phyloP scores from a whole-genome alignment of 2,113 vertebrate species.

The Oenanthe oenanthe region DNA sequence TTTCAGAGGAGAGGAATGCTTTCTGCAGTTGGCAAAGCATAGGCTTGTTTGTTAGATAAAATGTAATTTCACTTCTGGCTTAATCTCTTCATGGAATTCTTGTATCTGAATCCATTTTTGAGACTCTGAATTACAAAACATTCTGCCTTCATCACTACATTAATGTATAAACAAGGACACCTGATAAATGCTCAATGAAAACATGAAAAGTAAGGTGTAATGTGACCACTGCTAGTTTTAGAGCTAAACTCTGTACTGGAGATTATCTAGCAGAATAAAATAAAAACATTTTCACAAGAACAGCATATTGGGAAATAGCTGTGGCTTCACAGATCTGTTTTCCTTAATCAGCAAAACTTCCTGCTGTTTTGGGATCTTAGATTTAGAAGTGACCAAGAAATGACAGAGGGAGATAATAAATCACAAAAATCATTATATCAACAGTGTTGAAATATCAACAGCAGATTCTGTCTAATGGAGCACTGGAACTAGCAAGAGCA shows the following conservation, averaged over 20 bases:
- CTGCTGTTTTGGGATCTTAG: background rate
- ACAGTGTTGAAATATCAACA: background rate
- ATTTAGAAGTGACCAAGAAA: background rate
- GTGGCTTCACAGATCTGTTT: background rate
- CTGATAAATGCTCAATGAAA: too few species aligned
- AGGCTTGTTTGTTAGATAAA: slow-evolving; percentile 3
- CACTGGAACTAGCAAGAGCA: background rate
- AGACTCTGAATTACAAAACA: background rate
- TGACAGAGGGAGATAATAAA: background rate
- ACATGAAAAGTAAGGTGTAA: background rate
- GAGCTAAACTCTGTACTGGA: background rate
- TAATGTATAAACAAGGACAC: background rate
- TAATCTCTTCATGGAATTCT: background rate
- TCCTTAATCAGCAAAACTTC: background rate
- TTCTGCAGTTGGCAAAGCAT: background rate
- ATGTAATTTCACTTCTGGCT: slow-evolving; percentile 15
- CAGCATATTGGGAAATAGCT: background rate
- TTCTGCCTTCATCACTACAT: background rate
- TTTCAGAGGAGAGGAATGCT: background rate
- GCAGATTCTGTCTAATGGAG: background rate
- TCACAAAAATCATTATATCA: background rate
- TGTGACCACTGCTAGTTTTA: background rate
- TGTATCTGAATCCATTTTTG: background rate
- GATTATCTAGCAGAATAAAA: background rate
- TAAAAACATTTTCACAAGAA: background rate